A percentile compares a stretch with the other conserved stretches of the same genome.
Conservation (phyloP, 2,797 vertebrate genomes). For the Sphenopsis melanotis region DNA sequence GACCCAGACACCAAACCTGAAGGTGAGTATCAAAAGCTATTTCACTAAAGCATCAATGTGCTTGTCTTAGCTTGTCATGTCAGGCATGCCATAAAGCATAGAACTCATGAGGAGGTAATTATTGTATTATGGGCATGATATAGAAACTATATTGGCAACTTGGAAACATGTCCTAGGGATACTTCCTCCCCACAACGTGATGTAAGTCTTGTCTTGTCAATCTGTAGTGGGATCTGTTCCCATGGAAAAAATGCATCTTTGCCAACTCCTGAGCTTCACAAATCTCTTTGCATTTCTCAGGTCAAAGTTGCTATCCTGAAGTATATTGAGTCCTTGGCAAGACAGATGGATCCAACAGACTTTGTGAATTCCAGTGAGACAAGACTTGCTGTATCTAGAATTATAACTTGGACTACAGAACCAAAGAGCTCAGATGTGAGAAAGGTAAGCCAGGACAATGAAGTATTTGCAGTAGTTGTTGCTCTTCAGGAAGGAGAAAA, state of each 20-base stretch:
- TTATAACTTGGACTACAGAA: constrained; percentile 98
- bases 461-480: neutral
- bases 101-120: neutral
- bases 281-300: constrained; percentile 65
- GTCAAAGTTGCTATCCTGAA: constrained; percentile 95
- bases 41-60: neutral
- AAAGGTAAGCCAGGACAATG: constrained; percentile 77
- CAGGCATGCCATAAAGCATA: neutral
- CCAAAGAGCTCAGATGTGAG: constrained; percentile 96
- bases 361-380: constrained; percentile 96
- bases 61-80: neutral
- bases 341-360: constrained; percentile 94
- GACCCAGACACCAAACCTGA: constrained; percentile 94
- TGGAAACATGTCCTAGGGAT: neutral
- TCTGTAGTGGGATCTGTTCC: neutral
- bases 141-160: neutral
- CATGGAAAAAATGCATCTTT: neutral
- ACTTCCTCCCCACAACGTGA: neutral
- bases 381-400: constrained; percentile 91
- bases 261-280: neutral
- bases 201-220: neutral
- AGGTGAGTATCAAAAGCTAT: constrained; percentile 72
- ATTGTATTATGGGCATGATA: neutral
- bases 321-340: constrained; percentile 89
- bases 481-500: neutral